Evolutionary conservation across 2,888 invertebrate species (phyloP).

Genomic region (Helleia helle): DNA sequence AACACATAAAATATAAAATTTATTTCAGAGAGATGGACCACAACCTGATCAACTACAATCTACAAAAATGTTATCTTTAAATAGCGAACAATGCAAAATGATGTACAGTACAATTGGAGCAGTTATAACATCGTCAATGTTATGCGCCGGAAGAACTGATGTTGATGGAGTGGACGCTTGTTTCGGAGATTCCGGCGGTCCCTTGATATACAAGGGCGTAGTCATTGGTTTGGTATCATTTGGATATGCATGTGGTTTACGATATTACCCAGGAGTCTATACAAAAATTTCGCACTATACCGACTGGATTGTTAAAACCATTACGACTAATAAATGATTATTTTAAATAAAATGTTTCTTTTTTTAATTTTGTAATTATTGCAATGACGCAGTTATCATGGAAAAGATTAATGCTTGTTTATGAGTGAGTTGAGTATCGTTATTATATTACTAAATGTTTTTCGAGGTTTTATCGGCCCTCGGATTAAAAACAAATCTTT

Average conservation of each 20-base stretch:
- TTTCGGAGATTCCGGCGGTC: constrained; percentile 62
- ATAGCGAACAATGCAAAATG: constrained; percentile 38
- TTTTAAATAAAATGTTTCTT: no score
- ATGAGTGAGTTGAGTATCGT: no score
- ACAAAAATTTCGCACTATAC: constrained; percentile 57
- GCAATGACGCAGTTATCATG: no score
- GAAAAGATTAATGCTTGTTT: no score
- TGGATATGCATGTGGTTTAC: constrained; percentile 56
- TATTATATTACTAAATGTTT: no score
- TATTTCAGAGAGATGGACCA: constrained; percentile 39
- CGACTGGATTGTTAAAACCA: constrained; percentile 53
- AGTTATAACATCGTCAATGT: constrained; percentile 48
- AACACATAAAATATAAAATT: background rate
- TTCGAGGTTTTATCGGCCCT: no score
- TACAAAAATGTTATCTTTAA: constrained; percentile 39
- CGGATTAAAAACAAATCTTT: no score
- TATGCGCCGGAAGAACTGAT: constrained; percentile 54
- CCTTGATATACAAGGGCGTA: constrained; percentile 54
- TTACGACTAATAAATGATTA: constrained; percentile 43
- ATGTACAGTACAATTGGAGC: constrained; percentile 49
- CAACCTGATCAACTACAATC: constrained; percentile 55
- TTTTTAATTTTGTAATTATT: no score
- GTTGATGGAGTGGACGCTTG: constrained; percentile 55
- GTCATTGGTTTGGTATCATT: constrained; percentile 59
- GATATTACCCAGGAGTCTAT: constrained; percentile 57